Conservation (phyloP, 2,113 vertebrate genomes). For the Puma concolor region DNA sequence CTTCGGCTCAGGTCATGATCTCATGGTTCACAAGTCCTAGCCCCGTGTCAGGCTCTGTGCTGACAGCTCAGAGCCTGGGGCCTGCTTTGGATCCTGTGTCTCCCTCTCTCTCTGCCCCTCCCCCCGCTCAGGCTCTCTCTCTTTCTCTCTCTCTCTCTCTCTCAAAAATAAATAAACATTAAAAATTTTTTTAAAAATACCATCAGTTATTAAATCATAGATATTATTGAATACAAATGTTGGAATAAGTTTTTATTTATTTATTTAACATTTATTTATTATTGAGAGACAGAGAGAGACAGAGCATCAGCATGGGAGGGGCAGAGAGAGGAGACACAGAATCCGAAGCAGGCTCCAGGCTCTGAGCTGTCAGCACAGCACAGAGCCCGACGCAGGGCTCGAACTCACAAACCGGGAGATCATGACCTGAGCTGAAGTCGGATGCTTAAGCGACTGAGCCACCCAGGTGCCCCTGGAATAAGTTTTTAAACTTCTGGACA, state of each 20-base stretch:
- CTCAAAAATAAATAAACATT: no score
- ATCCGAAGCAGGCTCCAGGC: neutral
- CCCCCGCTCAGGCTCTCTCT: no score
- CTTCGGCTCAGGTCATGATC: no score
- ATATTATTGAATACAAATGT: neutral
- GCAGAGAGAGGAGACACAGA: neutral
- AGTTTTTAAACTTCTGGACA: neutral
- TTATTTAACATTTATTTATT: neutral
- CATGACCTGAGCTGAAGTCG: neutral
- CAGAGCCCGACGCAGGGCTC: fast-evolving
- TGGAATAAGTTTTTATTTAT: neutral
- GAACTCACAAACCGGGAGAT: neutral
- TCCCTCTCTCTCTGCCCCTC: no score
- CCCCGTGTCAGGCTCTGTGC: no score
- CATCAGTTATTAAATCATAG: neutral
- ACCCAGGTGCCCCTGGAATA: neutral
- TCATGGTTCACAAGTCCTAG: no score
- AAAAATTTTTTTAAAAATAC: neutral
- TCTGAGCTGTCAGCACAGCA: no score
- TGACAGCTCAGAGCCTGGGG: no score
- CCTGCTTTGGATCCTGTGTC: no score
- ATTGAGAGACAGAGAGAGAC: neutral
- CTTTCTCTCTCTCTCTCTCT: no score
- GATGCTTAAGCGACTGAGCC: neutral
- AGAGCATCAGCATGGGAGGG: no score